Evolutionary conservation across 2,797 vertebrate genomes (phyloP).

Genomic region (Phoxinus dragarum): DNA sequence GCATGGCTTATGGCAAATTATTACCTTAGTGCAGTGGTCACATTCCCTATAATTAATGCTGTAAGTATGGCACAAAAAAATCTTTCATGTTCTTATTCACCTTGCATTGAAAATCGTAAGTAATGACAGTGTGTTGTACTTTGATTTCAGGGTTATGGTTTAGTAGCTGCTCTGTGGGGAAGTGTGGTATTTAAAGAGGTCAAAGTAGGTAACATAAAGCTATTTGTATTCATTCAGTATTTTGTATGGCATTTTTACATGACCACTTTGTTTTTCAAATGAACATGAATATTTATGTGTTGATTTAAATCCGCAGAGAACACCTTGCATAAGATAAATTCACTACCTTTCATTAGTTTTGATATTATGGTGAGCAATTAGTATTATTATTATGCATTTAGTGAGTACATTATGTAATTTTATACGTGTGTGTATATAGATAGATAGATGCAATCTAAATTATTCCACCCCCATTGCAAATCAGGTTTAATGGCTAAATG

Average conservation of each 20-base stretch:
- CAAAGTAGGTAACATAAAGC: constrained; percentile 64
- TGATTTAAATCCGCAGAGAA: not conserved
- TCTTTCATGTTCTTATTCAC: not conserved
- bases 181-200: constrained; percentile 83
- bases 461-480: too few species aligned
- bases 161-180: constrained; percentile 90
- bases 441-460: too few species aligned
- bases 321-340: not conserved
- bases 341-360: not conserved
- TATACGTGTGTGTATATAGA: too few species aligned
- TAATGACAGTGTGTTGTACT: constrained; percentile 29
- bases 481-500: too few species aligned
- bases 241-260: not conserved
- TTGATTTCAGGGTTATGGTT: constrained; percentile 82
- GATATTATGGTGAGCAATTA: not conserved
- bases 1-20: constrained; percentile 89
- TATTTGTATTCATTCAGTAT: not conserved
- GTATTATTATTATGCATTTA: too few species aligned
- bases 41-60: constrained; percentile 87
- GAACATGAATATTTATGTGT: not conserved
- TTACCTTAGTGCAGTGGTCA: constrained; percentile 85
- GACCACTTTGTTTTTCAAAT: not conserved
- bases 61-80: constrained; percentile 76
- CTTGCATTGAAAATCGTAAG: not conserved
- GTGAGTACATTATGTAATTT: too few species aligned